Evolutionary conservation across 2,113 vertebrate species (phyloP).

Genomic region (Setophaga petechia): DNA sequence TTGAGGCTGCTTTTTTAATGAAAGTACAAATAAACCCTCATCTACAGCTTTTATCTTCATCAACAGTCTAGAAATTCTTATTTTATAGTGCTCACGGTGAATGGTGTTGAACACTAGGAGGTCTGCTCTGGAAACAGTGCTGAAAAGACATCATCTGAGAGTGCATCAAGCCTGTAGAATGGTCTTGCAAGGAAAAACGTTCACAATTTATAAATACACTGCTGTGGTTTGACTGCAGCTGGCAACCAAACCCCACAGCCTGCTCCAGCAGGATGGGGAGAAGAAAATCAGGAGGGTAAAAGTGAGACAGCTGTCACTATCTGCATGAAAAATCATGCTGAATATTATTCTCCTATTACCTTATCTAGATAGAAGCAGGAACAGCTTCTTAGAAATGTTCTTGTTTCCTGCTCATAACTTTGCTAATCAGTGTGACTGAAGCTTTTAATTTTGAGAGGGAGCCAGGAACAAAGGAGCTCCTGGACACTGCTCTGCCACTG

Average conservation of each 20-base stretch:
- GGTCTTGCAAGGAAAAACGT: not conserved
- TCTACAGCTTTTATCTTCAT: not conserved
- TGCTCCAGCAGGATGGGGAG: not conserved
- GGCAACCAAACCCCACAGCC: not conserved
- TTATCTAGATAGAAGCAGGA: not conserved
- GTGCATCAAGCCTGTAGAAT: not conserved
- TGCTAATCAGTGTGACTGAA: not conserved
- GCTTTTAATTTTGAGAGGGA: not conserved
- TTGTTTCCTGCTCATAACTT: not conserved
- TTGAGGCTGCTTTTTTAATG: not conserved
- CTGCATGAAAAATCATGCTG: not conserved
- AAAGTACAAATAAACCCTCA: slow-evolving; percentile 16
- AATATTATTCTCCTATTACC: not conserved
- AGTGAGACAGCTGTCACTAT: not conserved
- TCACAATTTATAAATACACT: not conserved
- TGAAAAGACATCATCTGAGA: not conserved
- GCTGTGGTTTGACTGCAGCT: not conserved
- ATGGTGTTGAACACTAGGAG: slow-evolving; percentile 2
- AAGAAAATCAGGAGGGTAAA: not conserved
- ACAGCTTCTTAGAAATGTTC: not conserved
- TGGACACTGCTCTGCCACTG: not conserved
- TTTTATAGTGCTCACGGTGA: not conserved
- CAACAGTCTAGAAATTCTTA: not conserved
- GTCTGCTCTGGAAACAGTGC: not conserved
- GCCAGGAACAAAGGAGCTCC: accelerated